These are phyloP conservation scores for Saccostrea glomerata DNA, from an alignment of 1,140 invertebrate species.

Conservation along the genomic window DNA sequence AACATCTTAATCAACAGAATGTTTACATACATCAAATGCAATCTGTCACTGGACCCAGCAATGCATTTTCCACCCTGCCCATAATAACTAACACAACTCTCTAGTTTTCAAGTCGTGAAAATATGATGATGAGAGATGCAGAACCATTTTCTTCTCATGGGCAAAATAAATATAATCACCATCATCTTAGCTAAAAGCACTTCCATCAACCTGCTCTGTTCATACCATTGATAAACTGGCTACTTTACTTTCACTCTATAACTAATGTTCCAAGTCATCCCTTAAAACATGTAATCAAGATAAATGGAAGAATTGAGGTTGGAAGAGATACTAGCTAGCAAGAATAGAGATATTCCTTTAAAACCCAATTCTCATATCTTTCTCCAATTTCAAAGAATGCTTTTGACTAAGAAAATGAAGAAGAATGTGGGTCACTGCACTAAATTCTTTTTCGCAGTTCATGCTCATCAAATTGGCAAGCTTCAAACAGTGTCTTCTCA, in stretches of 20 bases:
- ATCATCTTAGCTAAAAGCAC: background rate
- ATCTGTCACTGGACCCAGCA: conserved; percentile 20
- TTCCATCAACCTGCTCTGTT: background rate
- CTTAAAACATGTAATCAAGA: conserved; percentile 24
- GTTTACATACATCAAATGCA: conserved; percentile 29
- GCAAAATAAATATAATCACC: background rate
- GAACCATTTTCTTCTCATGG: background rate
- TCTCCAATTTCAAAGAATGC: conserved; percentile 11
- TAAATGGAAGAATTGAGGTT: conserved; percentile 13
- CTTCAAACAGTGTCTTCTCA: background rate
- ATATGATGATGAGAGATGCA: conserved; percentile 11
- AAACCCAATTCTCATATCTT: background rate
- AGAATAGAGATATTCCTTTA: background rate
- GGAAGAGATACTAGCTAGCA: background rate
- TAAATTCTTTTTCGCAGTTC: background rate
- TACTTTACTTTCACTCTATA: background rate
- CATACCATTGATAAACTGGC: conserved; percentile 13
- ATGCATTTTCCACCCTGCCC: conserved; percentile 25
- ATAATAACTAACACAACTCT: conserved; percentile 9
- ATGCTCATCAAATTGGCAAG: background rate
- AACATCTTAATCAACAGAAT: conserved; percentile 37
- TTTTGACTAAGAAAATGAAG: background rate
- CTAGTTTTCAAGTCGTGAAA: background rate
- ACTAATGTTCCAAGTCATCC: background rate
- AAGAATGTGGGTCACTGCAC: background rate